Percentiles rank a stretch among this genome's conserved stretches.
Conservation (phyloP, 2,888 invertebrate species). For the Amorpha juglandis region DNA sequence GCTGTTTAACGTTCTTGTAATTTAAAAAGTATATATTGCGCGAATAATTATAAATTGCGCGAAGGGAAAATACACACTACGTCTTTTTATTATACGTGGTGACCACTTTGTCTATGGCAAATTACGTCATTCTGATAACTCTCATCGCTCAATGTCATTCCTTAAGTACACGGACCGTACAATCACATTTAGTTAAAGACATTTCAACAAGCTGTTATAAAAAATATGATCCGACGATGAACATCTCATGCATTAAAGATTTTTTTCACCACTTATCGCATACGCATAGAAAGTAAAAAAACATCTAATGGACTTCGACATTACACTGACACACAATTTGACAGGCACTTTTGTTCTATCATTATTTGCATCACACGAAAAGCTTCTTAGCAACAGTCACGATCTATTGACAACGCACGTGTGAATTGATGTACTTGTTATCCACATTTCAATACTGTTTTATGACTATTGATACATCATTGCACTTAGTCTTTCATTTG, state of each 20-base stretch:
- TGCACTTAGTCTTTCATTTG: conserved; percentile 65
- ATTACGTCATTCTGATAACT: too few relatives aligned
- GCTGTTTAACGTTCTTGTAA: too few relatives aligned
- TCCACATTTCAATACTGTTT: conserved; percentile 60
- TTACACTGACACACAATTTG: conserved; percentile 13
- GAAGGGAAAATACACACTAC: too few relatives aligned
- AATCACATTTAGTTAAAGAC: neutral
- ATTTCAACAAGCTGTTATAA: neutral
- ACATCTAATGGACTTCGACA: conserved; percentile 18
- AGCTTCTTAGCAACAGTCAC: conserved; percentile 20
- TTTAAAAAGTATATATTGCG: too few relatives aligned
- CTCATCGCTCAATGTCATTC: too few relatives aligned
- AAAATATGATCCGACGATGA: neutral
- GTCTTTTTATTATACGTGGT: too few relatives aligned
- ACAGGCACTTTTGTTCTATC: conserved; percentile 12
- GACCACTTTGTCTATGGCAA: too few relatives aligned
- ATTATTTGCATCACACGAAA: conserved; percentile 23
- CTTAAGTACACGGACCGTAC: neutral
- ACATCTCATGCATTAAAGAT: neutral
- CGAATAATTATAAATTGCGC: too few relatives aligned
- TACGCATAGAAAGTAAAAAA: conserved; percentile 3
- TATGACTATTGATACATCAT: conserved; percentile 67
- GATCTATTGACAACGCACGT: conserved; percentile 19
- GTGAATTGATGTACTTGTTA: conserved; percentile 23
- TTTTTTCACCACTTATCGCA: conserved; percentile 16